Conservation (phyloP, 2,888 invertebrate genomes). For the Sinelater perroti region DNA sequence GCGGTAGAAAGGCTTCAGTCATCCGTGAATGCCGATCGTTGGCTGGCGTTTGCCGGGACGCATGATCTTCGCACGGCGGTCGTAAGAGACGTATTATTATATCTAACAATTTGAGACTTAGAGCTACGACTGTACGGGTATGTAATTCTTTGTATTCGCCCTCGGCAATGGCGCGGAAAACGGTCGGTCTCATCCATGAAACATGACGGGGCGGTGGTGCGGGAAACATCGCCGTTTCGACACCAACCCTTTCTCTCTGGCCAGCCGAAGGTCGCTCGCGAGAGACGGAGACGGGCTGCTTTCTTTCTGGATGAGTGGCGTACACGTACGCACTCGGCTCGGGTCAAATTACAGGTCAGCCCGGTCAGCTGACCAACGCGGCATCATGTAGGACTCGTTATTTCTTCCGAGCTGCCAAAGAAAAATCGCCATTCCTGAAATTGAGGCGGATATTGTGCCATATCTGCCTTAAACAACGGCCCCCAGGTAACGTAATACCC, state of each 20-base stretch:
- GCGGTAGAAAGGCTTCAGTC: no score
- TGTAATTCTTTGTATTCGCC: slow-evolving; percentile 40
- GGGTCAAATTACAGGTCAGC: slow-evolving; percentile 41
- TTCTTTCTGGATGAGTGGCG: slow-evolving; percentile 29
- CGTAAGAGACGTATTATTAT: slow-evolving; percentile 37
- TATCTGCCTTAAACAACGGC: slow-evolving; percentile 22
- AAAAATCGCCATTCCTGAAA: slow-evolving; percentile 36
- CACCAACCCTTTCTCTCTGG: slow-evolving; percentile 34
- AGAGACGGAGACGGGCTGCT: slow-evolving; percentile 29
- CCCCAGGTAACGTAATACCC: slow-evolving; percentile 22
- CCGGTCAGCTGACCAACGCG: slow-evolving; percentile 37
- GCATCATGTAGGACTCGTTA: slow-evolving; percentile 28
- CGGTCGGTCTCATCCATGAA: slow-evolving; percentile 41
- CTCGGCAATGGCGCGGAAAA: slow-evolving; percentile 40
- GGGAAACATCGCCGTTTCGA: slow-evolving; percentile 22
- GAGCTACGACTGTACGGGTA: slow-evolving; percentile 32
- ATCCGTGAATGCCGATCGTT: no score
- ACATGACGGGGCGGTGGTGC: slow-evolving; percentile 36
- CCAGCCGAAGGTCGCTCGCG: slow-evolving; percentile 23
- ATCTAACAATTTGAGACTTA: slow-evolving; percentile 34
- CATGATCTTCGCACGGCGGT: slow-evolving; percentile 36
- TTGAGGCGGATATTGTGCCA: slow-evolving; percentile 33
- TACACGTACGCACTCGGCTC: slow-evolving; percentile 38
- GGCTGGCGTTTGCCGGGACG: no score
- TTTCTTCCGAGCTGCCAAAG: slow-evolving; percentile 28